Base-by-base conservation (phyloP, 2,888 invertebrate genomes). In the Agrilus biguttatus region DNA sequence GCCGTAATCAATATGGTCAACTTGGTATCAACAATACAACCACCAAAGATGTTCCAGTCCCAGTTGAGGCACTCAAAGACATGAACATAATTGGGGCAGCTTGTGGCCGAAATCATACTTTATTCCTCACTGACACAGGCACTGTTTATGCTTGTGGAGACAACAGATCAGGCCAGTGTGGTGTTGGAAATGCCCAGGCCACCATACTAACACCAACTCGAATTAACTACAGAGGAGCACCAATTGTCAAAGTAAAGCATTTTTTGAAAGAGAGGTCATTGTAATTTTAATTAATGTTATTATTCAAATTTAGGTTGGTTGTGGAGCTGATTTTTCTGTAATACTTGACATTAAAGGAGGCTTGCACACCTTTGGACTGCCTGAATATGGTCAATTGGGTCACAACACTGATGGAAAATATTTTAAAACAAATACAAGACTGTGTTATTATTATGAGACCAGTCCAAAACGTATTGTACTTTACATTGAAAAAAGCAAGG, bases 331-430 rank as follows among this genome's bases (percentile, higher is more conserved):
- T 52, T 95, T 93, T 66, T 90, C 90, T 6, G 81, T 90, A 67
- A 85, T 95, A 41, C 69, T 92, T 39, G 93, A 93, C 63, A 79
- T 86, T 50, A 84, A 87, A 56, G 93, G 93, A 3, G 81, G 83
- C 44, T 67, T 93, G 40, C 88, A 90, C 62, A 87, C 91, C 0
- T 93, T 93, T 60, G 95, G 95, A 1, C 73, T 86, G 54, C 93
- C 95, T 0, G 93, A 95, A 58, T 89, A 87, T 61, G 95, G 95
- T 1, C 92, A 91, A 56, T 73, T 77, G 76, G 81, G 93, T 19
- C 92, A 93, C 65, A 93, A 93, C 63, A 88, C 91, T 1, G 93
- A 93, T 63, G 93, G 93, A 17, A 90, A 92, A 63, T 93, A 88
- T 63, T 92, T 95, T 66, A 82, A 90, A 45, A 88, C 86, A 12